Percentiles rank a stretch among this genome's conserved stretches.
Conservation (phyloP, 2,113 vertebrate species). For the Protobothrops mucrosquamatus region DNA sequence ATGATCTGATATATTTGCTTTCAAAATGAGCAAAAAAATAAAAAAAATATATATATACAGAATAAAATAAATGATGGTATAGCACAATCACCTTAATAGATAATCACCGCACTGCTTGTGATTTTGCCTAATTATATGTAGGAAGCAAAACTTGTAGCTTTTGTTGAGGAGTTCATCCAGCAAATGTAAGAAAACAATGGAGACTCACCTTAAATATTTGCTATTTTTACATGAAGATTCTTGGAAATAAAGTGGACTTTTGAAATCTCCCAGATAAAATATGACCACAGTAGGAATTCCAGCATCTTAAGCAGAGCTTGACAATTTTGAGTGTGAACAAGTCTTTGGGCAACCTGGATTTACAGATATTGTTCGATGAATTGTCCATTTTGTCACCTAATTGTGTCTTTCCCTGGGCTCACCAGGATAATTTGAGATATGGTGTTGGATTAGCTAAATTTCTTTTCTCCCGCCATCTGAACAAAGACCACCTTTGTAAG, state of each 20-base stretch:
- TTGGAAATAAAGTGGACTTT: background rate
- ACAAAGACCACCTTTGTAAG: background rate
- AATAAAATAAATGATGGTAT: background rate
- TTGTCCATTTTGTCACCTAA: background rate
- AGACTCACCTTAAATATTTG: background rate
- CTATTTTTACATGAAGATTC: background rate
- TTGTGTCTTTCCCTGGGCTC: background rate
- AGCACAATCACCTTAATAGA: background rate
- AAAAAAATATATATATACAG: too few species aligned
- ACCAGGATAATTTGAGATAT: background rate
- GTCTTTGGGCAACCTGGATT: background rate
- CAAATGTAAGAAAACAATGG: background rate
- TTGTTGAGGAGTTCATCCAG: background rate
- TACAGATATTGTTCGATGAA: background rate
- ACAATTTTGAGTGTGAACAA: background rate
- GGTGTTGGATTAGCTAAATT: background rate
- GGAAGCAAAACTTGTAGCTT: background rate
- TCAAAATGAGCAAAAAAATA: background rate
- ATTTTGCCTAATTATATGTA: background rate
- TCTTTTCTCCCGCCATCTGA: background rate
- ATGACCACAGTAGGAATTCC: background rate
- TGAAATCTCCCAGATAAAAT: background rate
- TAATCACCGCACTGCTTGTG: background rate
- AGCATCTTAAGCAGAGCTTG: background rate
- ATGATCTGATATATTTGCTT: conserved; percentile 32